Evolutionary conservation across 2,113 vertebrate species (phyloP), one percentile per base, ranked within the genome.

Genomic region (Corynorhinus townsendii): DNA sequence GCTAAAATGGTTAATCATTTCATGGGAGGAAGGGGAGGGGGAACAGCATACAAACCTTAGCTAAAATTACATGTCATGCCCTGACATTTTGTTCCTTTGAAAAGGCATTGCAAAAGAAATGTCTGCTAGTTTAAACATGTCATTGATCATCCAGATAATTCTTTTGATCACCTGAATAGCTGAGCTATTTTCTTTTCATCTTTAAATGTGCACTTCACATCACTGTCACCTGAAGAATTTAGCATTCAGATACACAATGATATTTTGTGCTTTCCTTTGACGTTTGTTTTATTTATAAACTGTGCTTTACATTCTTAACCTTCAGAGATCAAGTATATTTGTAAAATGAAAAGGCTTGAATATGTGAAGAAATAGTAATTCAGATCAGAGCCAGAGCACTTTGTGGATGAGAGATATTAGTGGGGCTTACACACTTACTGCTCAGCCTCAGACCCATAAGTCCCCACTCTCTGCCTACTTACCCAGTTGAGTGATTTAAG

Each of bases 281-380:
- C 33, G 81, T 94, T 49, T 86, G 66, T 49, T 96, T 94, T 91
- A 83, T 96, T 97, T 95, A 72, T 71, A 91, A 95, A 81, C 86
- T 94, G 12, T 17, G 24, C 49, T 82, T 93, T 85, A 45, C 10
- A 68, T 71, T 91, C 95, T 86, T 87, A 90, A 87, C 52, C 43
- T 96, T 85, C 35, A 52, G 33, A 90, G 45, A 94, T 89, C 43
- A 96, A 91, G 15, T n/a, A 20, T 84, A 86, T 89, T 91, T 94
- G 64, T 81, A 90, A 90, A 89, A 86, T 66, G 43, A 86, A 89
- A 94, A 86, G 17, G 30, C 54, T 52, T 92, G 14, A 40, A 35
- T 71, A 20, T 72, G 11, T 89, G 69, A 94, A 93, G 68, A 19
- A 90, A 66, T 3, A 47, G 17, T 43, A 79, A 72, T 86, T 91